Base-by-base conservation (phyloP, 1,140 invertebrate genomes). In the Argopecten irradians region DNA sequence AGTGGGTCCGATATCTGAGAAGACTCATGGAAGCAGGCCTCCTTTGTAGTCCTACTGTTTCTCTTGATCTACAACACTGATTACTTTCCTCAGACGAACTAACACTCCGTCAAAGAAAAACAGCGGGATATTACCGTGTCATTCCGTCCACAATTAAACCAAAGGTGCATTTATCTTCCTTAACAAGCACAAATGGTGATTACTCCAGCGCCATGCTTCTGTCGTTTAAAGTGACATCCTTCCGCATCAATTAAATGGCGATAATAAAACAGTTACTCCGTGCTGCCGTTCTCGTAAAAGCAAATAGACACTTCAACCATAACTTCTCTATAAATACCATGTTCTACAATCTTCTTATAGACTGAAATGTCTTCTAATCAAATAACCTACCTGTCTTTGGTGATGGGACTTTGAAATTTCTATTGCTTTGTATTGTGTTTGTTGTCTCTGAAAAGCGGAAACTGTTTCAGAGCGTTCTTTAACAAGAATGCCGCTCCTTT, bases 181-280 rank as follows among this genome's bases (percentile, higher is more conserved):
- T 71, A 71, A 71, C 55, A n/a, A 71, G 55, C 55, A n/a, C 55
- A 71, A 71, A 71, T 71, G 55, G 55, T 71, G 55, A 71, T 71
- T 71, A 11, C 5, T 1, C 55, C 7, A 71, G 55, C 16, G 55
- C n/a, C 16, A 16, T 71, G n/a, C 16, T 71, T 16, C 55, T 7
- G 9, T 46, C 13, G 43, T 46, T 16, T n/a, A 16, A 71, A 71
- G 55, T 71, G 55, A 71, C 22, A n/a, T n/a, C 55, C 55, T 71
- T 71, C 55, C 55, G 55, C n/a, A 71, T n/a, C 55, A 28, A 71
- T 71, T 71, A 71, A 71, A n/a, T 22, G 8, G 22, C 1, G 22
- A 5, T n/a, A 71, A 71, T 71, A 71, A 71, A 71, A 71, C 55
- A 71, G n/a, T 71, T 71, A 71, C 55, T 71, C 55, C n/a, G 55